Base-by-base conservation (phyloP, 2,888 invertebrate species). In the Drosophila colorata region DNA sequence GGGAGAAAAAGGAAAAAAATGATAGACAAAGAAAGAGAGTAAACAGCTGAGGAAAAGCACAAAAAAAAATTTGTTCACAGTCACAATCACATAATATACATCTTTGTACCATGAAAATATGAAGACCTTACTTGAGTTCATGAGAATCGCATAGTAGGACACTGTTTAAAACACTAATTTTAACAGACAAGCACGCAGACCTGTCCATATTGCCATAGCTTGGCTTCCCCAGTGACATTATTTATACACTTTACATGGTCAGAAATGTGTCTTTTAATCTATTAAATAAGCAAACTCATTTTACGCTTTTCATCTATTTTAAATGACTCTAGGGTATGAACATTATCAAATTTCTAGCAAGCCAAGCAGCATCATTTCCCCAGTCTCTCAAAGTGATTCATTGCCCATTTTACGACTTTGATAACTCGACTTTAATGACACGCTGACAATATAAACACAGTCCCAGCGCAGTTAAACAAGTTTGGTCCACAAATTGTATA, bases 361-460 rank as follows among this genome's bases (percentile, higher is more conserved):
- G 18, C n/a, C 16, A 49, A 63, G 28, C 67, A n/a, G 33, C 56
- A 64, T 55, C 25, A 58, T 31, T 41, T 57, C 16, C 41, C 41
- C 18, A 13, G 59, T 9, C 11, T 14, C 33, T 23, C 16, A 33
- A 35, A 49, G 40, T 49, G 49, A 56, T 66, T 66, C 40, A 44
- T 74, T 44, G 28, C 0, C 37, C 16, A 68, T 41, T 60, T 72
- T 40, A 65, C 47, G 78, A 56, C 46, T 51, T 66, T 60, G 74
- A 40, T 74, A 78, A 78, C 28, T 55, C 20, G 53, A 56, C 31
- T 79, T 59, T 74, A 75, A 75, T 69, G 56, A 79, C 64, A 55
- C 41, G 75, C 53, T 69, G 75, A 79, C 75, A 75, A 53, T 44
- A 46, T 69, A 51, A 75, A 60, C 44, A 51, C 46, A 53, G 48